Evolutionary conservation across 2,888 invertebrate species (phyloP).

Genomic region (Cartodere bifasciata): DNA sequence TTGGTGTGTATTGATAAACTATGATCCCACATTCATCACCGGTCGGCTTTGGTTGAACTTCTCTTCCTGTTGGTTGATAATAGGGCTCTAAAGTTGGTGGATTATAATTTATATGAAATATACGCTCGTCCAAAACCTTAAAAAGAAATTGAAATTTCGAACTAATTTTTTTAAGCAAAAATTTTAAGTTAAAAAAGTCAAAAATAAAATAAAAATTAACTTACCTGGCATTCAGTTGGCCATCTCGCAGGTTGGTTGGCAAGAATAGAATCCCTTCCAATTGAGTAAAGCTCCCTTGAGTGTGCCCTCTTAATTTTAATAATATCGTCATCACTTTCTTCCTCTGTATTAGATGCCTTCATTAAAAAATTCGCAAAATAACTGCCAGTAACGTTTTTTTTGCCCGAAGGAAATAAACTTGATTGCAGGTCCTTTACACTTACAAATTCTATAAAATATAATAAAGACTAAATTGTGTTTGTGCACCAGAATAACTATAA

Average conservation of each 20-base stretch:
- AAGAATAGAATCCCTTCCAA: constrained; percentile 25
- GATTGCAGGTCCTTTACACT: constrained; percentile 55
- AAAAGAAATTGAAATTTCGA: constrained; percentile 10
- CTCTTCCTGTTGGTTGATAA: constrained; percentile 63
- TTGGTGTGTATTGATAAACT: constrained; percentile 73
- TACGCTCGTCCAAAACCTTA: constrained; percentile 70
- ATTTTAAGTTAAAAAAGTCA: constrained; percentile 1
- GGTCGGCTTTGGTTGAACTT: constrained; percentile 71
- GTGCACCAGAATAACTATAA: background rate
- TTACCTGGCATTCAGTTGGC: constrained; percentile 83
- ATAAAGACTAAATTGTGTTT: background rate
- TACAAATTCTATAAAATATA: constrained; percentile 14
- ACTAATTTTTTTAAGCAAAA: constrained; percentile 7
- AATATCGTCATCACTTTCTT: constrained; percentile 22
- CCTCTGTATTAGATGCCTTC: constrained; percentile 41
- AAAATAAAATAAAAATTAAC: constrained; percentile 5
- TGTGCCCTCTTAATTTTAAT: constrained; percentile 21
- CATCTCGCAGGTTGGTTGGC: constrained; percentile 71
- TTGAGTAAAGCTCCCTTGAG: constrained; percentile 52
- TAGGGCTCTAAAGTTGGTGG: constrained; percentile 69
- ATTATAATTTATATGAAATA: constrained; percentile 62
- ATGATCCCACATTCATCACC: constrained; percentile 77
- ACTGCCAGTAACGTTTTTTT: constrained; percentile 36
- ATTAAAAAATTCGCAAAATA: constrained; percentile 52
- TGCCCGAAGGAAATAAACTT: constrained; percentile 45